Evolutionary conservation across 2,113 vertebrate species (phyloP).

Genomic region (Morone saxatilis): DNA sequence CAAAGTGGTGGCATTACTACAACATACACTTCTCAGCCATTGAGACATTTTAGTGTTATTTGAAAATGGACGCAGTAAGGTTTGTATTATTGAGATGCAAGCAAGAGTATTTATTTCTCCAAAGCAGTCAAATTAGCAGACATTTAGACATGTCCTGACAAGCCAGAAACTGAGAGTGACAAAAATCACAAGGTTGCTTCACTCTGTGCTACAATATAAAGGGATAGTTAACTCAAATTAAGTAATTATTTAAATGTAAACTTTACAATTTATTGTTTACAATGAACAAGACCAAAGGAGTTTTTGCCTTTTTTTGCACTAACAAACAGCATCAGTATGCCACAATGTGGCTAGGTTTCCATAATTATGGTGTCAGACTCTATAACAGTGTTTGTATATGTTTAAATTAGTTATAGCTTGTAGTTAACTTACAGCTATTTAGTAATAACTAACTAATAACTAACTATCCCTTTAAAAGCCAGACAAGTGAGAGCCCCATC

Average conservation of each 20-base stretch:
- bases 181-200: conserved; percentile 37
- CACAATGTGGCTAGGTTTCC: conserved; percentile 14
- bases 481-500: conserved; percentile 48
- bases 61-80: neutral
- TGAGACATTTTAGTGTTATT: conserved; percentile 19
- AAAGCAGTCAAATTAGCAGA: conserved; percentile 51
- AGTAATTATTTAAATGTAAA: neutral
- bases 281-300: neutral
- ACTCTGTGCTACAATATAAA: conserved; percentile 50
- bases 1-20: conserved; percentile 7
- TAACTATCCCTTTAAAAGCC: conserved; percentile 70
- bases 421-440: neutral
- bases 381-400: neutral
- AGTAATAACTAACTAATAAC: neutral
- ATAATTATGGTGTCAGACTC: neutral
- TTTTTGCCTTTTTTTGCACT: neutral
- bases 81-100: conserved; percentile 49
- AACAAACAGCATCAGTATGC: conserved; percentile 13
- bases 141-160: conserved; percentile 15
- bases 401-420: neutral
- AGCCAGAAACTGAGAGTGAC: conserved; percentile 17
- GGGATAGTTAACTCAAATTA: conserved; percentile 55
- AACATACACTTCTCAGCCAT: conserved; percentile 10
- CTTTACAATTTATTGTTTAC: neutral
- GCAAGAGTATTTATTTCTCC: conserved; percentile 57